Percentiles rank a stretch among this genome's conserved stretches.
phyloP scores from a whole-genome alignment of 2,797 vertebrate genomes.

The Diglossa cyanea region DNA sequence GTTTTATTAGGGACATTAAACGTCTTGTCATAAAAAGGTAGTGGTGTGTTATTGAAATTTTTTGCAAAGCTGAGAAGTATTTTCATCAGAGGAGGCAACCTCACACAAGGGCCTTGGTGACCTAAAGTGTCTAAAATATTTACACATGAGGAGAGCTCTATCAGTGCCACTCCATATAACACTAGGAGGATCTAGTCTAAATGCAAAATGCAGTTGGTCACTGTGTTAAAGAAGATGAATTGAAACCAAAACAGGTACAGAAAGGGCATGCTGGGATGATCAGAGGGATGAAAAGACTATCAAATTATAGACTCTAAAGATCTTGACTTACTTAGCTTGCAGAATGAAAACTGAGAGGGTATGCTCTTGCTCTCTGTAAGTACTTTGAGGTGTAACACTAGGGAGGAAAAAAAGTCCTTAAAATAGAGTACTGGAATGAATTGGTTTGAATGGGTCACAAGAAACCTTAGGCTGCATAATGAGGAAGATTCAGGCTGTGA shows the following conservation, averaged over 20 bases:
- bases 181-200: not conserved
- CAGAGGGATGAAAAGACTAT: not conserved
- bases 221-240: not conserved
- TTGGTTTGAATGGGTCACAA: not conserved
- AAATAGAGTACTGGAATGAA: not conserved
- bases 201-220: not conserved
- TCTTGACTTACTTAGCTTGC: not conserved
- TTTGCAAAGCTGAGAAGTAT: not conserved
- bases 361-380: not conserved
- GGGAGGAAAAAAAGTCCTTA: not conserved
- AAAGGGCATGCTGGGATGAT: not conserved
- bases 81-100: not conserved
- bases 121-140: not conserved
- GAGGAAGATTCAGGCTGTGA: not conserved
- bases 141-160: accelerated
- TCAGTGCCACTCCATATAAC: not conserved
- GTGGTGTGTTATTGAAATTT: not conserved
- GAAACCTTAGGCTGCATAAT: not conserved
- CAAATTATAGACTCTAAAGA: not conserved
- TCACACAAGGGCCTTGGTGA: not conserved
- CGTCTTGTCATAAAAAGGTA: not conserved
- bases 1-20: constrained; percentile 34
- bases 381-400: not conserved
- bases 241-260: not conserved
- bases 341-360: not conserved